phyloP scores from a whole-genome alignment of 2,113 vertebrate species.

The Xerus inauris region DNA sequence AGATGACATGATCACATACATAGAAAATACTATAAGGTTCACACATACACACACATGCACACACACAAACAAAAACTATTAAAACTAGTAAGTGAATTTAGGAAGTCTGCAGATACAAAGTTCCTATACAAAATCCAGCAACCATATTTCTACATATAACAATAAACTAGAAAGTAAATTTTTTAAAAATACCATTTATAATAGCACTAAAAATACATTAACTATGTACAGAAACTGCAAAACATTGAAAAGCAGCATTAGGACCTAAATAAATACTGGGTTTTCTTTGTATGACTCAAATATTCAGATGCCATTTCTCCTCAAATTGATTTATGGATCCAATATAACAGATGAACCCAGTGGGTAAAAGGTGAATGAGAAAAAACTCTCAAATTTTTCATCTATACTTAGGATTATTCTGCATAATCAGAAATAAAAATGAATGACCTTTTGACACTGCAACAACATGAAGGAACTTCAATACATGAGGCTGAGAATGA shows the following conservation, averaged over 20 bases:
- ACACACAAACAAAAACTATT: background rate
- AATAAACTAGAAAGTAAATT: conserved; percentile 22
- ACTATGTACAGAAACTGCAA: conserved; percentile 7
- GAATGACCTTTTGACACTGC: background rate
- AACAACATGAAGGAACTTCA: conserved; percentile 28
- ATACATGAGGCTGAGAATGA: background rate
- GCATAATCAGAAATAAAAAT: conserved; percentile 10
- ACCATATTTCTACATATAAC: background rate
- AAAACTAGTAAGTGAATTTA: background rate
- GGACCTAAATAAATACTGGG: background rate
- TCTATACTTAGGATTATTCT: background rate
- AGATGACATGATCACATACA: background rate
- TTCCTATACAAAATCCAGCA: background rate
- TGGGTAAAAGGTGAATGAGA: conserved; percentile 21
- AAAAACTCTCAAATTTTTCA: background rate
- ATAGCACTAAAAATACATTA: background rate
- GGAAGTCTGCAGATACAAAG: background rate
- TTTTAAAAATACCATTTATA: background rate
- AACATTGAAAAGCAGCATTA: background rate
- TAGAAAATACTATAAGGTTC: background rate
- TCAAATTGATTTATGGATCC: conserved; percentile 8
- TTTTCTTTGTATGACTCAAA: background rate
- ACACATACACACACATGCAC: background rate
- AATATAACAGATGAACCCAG: background rate
- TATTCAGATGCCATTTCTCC: background rate